Conservation (phyloP, 2,797 vertebrate species). For the Epinephelus malabaricus region DNA sequence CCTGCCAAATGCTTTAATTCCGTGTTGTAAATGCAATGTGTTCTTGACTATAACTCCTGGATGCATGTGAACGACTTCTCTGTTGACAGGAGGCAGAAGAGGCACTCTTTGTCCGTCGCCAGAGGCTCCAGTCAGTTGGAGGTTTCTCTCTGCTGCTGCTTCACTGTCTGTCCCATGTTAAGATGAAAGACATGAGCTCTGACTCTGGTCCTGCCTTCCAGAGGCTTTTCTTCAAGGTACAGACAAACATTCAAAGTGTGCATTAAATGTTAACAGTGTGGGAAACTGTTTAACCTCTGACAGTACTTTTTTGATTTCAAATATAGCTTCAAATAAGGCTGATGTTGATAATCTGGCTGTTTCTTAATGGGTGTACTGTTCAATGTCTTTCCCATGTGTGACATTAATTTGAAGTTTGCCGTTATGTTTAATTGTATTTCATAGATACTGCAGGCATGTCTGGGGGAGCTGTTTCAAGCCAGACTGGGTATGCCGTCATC, state of each 20-base stretch:
- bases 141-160: slow-evolving; percentile 90
- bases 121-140: slow-evolving; percentile 88
- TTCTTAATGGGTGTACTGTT: background rate
- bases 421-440: background rate
- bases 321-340: background rate
- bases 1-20: background rate
- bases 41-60: background rate
- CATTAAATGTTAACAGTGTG: background rate
- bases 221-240: slow-evolving; percentile 90
- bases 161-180: slow-evolving; percentile 89
- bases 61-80: background rate
- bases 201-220: slow-evolving; percentile 86
- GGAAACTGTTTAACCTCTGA: background rate
- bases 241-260: slow-evolving; percentile 1
- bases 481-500: slow-evolving; percentile 36
- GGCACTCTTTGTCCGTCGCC: slow-evolving; percentile 87
- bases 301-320: background rate
- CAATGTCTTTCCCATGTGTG: background rate
- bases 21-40: background rate
- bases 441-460: slow-evolving; percentile 86
- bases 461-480: slow-evolving; percentile 86
- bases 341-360: background rate
- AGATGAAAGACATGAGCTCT: slow-evolving; percentile 76
- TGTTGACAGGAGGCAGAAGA: slow-evolving; percentile 82
- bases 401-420: background rate